Evolutionary conservation across 1,140 invertebrate genomes (phyloP), one percentile per base, ranked within the genome.

Genomic region (Anastrepha ludens): DNA sequence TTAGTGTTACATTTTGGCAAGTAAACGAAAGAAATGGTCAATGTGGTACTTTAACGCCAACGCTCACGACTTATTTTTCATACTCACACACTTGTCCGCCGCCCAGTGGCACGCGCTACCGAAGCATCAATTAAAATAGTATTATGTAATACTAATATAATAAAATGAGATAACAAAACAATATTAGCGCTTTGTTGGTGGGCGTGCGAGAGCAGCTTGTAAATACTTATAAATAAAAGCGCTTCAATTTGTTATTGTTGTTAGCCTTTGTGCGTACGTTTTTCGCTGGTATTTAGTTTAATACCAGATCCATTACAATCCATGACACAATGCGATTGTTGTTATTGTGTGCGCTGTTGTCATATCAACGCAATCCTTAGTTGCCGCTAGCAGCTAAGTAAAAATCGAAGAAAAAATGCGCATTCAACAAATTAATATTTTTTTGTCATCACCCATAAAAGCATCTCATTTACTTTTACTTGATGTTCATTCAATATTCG

Each of bases 341-440:
- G 4, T 11, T 15, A 11, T 65, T 67, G 8, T 67, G 8, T 8
- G 6, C 6, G 1, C 2, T 41, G 13, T 29, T 41, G 11, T 39
- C 20, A n/a, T 39, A 39, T 29, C 1, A 20, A 64, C 2, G 29
- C 29, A 29, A 29, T 29, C 29, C 29, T 29, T 29, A 2, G 62
- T 20, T 64, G 62, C n/a, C 20, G 65, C 29, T 29, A 67, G 7
- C n/a, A 67, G 13, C 6, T 5, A 1, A 64, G 9, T 29, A 67
- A n/a, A 41, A 29, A 41, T 67, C 20, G 3, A 20, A 11, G 15
- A 62, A 13, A 67, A 6, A 65, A 67, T 6, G 9, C 20, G 13
- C 39, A 67, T 67, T 67, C 64, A 67, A 67, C 39, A 41, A 74
- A 74, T 44, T 74, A 74, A 44, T 74, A 17, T 44, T 67, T 67